Evolutionary conservation across 2,113 vertebrate genomes (phyloP), one percentile per base, ranked within the genome.

Genomic region (Sardina pilchardus): DNA sequence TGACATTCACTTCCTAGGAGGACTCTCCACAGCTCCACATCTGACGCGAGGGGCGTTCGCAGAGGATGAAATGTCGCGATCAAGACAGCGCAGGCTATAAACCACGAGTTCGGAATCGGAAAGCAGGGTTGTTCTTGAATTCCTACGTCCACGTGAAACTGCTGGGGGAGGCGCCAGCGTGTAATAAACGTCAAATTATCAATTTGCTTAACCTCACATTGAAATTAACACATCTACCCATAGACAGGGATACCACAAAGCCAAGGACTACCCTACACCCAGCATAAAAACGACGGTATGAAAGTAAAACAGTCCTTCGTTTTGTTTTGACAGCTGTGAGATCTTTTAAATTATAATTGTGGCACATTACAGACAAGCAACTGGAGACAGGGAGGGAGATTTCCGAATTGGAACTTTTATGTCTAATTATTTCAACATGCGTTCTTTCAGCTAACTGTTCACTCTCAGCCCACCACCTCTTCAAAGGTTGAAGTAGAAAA

Each of bases 261-360:
- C 9, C 30, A 24, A 24, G 6, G 53, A 6, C 53, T 56, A 56
- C 53, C 1, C 10, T 47, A 47, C 45, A 14, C 45, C 21, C 21
- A 34, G 30, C 1, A 78, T 36, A 78, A 78, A 59, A 78, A 78
- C 16, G 24, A 26, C 63, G 34, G 63, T 71, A 71, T 12, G 63
- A 71, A 71, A 71, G n/a, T 26, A 71, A 71, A 71, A n/a, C n/a
- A 71, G 71, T 16, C 71, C 71, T 78, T 78, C 30, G 30, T 36
- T 78, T 78, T 78, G 71, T 78, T 78, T 78, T 78, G 30, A 78
- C 71, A 78, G 71, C 71, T 78, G 71, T 78, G 30, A 78, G 30
- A 78, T 36, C 71, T 78, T 78, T 78, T 78, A 36, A 78, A 78
- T 36, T 78, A 78, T 78, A 78, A 78, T 34, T 78, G 71, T 78